phyloP scores from a whole-genome alignment of 2,113 vertebrate species.

The Psilopogon haemacephalus region DNA sequence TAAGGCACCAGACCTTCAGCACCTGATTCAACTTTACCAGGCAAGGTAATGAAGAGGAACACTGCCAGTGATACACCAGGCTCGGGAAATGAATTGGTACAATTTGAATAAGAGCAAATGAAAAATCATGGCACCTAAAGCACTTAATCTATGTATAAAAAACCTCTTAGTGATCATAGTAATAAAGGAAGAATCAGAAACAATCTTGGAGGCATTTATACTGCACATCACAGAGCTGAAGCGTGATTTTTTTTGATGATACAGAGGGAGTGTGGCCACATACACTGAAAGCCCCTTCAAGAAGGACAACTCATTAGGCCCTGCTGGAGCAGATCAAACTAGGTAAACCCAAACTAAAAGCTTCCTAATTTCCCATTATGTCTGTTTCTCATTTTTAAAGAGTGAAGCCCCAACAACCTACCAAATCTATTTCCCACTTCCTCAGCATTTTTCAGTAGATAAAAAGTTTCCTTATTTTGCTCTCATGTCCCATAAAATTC shows the following conservation, averaged over 20 bases:
- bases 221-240: background rate
- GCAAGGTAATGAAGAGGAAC: conserved; percentile 43
- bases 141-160: background rate
- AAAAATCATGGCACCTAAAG: conserved; percentile 6
- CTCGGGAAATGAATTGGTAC: background rate
- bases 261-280: background rate
- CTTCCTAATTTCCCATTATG: background rate
- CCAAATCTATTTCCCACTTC: background rate
- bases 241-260: background rate
- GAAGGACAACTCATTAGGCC: background rate
- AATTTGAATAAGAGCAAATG: background rate
- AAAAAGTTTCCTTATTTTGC: background rate
- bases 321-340: background rate
- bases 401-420: background rate
- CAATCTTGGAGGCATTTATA: background rate
- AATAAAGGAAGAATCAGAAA: background rate
- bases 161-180: background rate
- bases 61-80: background rate
- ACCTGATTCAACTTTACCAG: conserved; percentile 62
- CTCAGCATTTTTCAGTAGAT: background rate
- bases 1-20: conserved; percentile 52
- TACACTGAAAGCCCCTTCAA: background rate
- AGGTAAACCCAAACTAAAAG: background rate
- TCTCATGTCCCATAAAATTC: background rate
- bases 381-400: background rate